Percentiles rank a stretch among this genome's conserved stretches.
phyloP scores from a whole-genome alignment of 2,113 vertebrate genomes.

The Pyxicephalus adspersus region DNA sequence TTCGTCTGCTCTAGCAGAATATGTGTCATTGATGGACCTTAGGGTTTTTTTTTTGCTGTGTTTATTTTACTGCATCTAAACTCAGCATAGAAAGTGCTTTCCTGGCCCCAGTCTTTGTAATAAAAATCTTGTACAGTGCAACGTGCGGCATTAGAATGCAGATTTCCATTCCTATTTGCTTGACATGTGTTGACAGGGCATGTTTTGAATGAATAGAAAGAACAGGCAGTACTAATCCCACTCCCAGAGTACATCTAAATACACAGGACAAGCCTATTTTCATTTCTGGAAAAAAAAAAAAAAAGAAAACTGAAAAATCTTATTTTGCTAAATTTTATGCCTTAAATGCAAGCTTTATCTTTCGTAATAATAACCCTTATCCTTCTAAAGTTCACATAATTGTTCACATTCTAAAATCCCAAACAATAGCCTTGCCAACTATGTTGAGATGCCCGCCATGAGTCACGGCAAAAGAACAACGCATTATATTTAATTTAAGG shows the following conservation, averaged over 20 bases:
- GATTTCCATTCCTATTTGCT: slow-evolving; percentile 28
- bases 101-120: background rate
- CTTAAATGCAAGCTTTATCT: slow-evolving; percentile 46
- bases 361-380: slow-evolving; percentile 34
- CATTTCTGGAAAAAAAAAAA: background rate
- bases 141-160: slow-evolving; percentile 28
- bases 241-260: slow-evolving; percentile 24
- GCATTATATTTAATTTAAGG: slow-evolving; percentile 48
- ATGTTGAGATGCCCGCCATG: slow-evolving; percentile 10
- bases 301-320: slow-evolving; percentile 6
- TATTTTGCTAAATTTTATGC: slow-evolving; percentile 23
- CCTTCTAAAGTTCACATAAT: slow-evolving; percentile 51
- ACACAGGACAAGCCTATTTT: background rate
- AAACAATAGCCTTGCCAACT: slow-evolving; percentile 43
- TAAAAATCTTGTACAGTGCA: slow-evolving; percentile 17
- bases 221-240: slow-evolving; percentile 29
- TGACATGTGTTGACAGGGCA: slow-evolving; percentile 40
- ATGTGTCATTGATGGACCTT: background rate
- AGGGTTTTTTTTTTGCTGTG: background rate
- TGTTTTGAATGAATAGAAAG: slow-evolving; percentile 31
- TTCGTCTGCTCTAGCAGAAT: background rate
- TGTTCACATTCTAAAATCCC: slow-evolving; percentile 39
- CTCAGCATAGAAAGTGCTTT: background rate
- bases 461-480: slow-evolving; percentile 46
- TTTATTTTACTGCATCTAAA: background rate